Base-by-base conservation (phyloP, 2,113 vertebrate genomes). In the Hoplias malabaricus region DNA sequence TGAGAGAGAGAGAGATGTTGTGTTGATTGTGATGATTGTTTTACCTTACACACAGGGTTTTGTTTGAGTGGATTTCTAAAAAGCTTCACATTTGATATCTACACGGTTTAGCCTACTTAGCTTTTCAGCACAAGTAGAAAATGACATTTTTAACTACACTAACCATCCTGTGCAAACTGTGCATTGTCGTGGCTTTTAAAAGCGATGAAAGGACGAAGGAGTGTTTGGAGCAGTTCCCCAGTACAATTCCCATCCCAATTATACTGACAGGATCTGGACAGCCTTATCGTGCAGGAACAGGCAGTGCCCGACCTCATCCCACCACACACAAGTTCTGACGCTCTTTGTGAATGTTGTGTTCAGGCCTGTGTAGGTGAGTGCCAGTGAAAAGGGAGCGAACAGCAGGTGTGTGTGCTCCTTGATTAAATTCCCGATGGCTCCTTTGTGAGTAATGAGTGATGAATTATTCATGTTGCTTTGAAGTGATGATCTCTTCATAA, bases 401-500 rank as follows among this genome's bases (percentile, higher is more conserved):
- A 69, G 79, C 79, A 82, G 76, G 76, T 81, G 75, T 79, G 72
- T 63, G 46, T 54, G 62, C 48, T 48, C 31, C 38, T 79, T 80
- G 80, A 84, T 84, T 69, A 82, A 36, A 69, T 79, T 77, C 76
- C 46, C 59, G 68, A 69, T 53, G 25, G 46, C 73, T 62, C 25
- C 73, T 72, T 73, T 81, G 80, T 80, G 73, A 70, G 69, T 77
- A 79, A 81, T 81, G 46, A 75, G 38, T 54, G 25, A 77, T 82
- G 77, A 84, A 77, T 84, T 69, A 84, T 82, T 67, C 77, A 82
- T 82, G 59, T 8, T 38, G 46, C 69, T 84, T 81, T 81, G 38
- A 69, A 79, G 56, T 46, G 42, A 69, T 70, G 56, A 73, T 77
- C 63, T 82, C 73, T 79, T 82, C 56, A 84, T 84, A 74, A 69